Conservation (phyloP, 2,113 vertebrate species). For the Sakesphorus luctuosus region DNA sequence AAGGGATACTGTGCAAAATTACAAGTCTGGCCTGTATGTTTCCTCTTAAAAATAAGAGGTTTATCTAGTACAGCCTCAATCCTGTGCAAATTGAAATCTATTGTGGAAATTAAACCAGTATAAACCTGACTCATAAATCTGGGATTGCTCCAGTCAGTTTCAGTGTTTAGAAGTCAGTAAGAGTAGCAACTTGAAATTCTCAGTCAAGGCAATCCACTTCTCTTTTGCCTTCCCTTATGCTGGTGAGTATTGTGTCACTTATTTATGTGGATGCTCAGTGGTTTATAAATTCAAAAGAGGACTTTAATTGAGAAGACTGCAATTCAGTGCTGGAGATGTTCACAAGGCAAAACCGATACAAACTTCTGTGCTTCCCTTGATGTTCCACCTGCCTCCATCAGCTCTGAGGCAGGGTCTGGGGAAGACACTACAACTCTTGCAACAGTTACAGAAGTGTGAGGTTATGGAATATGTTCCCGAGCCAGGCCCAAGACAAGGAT, state of each 20-base stretch:
- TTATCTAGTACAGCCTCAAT: background rate
- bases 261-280: background rate
- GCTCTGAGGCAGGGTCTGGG: background rate
- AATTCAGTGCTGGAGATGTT: background rate
- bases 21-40: background rate
- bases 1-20: background rate
- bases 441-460: accelerated
- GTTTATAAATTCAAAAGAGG: background rate
- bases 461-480: accelerated
- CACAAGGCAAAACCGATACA: background rate
- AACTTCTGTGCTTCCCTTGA: background rate
- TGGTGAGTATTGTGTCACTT: too few species aligned
- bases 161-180: background rate
- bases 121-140: background rate
- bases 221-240: background rate
- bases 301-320: background rate
- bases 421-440: background rate
- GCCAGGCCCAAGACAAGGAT: background rate
- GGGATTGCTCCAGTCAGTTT: background rate
- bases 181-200: background rate
- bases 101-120: background rate
- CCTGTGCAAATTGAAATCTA: background rate
- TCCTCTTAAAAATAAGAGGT: background rate
- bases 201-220: background rate
- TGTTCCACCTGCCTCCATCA: accelerated